Evolutionary conservation across 1,140 invertebrate species (phyloP).

Genomic region (Bursaphelenchus mucronatus): DNA sequence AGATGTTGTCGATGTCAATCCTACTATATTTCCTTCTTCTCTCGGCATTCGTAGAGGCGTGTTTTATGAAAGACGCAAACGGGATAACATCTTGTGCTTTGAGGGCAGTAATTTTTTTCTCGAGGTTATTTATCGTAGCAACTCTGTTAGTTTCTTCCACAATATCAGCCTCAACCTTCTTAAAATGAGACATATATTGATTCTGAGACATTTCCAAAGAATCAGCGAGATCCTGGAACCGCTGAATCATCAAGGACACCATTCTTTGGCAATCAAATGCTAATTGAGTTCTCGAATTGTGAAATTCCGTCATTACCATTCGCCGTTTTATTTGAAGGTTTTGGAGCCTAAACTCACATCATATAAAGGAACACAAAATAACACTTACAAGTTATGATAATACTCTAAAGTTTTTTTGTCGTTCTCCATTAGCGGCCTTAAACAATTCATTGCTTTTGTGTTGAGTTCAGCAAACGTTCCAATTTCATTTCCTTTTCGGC

Average conservation of each 20-base stretch:
- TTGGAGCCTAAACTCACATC: slow-evolving; percentile 1
- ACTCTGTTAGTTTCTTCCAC: not conserved
- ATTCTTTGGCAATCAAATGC: not conserved
- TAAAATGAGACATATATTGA: slow-evolving; percentile 3
- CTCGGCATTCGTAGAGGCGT: slow-evolving; percentile 9
- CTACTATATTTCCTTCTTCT: not conserved
- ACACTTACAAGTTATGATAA: slow-evolving; percentile 15
- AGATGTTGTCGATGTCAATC: too few species aligned
- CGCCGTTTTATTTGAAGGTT: slow-evolving; percentile 3
- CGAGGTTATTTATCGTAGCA: not conserved
- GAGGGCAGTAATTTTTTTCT: slow-evolving; percentile 9
- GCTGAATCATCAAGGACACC: slow-evolving; percentile 3
- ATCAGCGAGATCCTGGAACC: slow-evolving; percentile 10
- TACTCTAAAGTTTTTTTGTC: slow-evolving; percentile 5
- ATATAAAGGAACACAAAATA: not conserved
- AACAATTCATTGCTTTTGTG: not conserved
- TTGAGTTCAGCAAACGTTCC: not conserved
- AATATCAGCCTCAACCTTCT: not conserved
- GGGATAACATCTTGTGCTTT: slow-evolving; percentile 10
- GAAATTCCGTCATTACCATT: slow-evolving; percentile 1
- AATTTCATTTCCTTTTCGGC: not conserved
- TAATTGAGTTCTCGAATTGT: slow-evolving; percentile 3
- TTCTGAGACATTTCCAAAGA: slow-evolving; percentile 9
- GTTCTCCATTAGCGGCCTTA: not conserved
- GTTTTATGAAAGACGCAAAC: slow-evolving; percentile 5